These are phyloP conservation scores for Drosophila simulans DNA, from an alignment of 1,140 invertebrate species.

Conservation along the genomic window DNA sequence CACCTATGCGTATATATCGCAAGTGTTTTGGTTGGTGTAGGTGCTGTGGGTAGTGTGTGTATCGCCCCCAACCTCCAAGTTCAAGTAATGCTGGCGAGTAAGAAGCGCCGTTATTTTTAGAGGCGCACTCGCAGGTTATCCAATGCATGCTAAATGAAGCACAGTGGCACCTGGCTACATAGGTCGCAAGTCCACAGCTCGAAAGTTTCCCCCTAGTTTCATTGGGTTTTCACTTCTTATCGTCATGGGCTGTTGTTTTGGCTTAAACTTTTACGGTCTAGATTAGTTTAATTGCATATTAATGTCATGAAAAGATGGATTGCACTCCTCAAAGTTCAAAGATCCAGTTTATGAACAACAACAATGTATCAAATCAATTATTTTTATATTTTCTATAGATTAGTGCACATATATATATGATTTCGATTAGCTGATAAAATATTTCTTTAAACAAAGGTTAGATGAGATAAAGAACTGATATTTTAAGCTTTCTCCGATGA, in stretches of 20 bases:
- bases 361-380: not conserved
- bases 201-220: not conserved
- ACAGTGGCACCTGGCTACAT: slow-evolving; percentile 1
- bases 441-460: too few relatives aligned
- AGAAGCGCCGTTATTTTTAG: slow-evolving; percentile 51
- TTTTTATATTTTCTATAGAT: too few relatives aligned
- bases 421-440: too few relatives aligned
- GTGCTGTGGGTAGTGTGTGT: not conserved
- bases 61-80: slow-evolving; percentile 12
- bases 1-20: not conserved
- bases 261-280: not conserved
- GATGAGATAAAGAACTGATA: too few relatives aligned
- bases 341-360: not conserved
- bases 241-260: not conserved
- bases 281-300: not conserved
- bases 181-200: not conserved
- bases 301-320: not conserved
- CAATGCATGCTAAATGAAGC: slow-evolving; percentile 51
- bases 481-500: too few relatives aligned
- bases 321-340: not conserved
- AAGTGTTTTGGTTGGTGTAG: too few relatives aligned
- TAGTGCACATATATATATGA: too few relatives aligned
- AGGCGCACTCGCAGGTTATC: slow-evolving; percentile 26
- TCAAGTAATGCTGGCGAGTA: slow-evolving; percentile 34
- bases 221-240: not conserved